A percentile compares a stretch with the other conserved stretches of the same genome.
Conservation (phyloP, 2,113 vertebrate genomes). For the Rostratula benghalensis region DNA sequence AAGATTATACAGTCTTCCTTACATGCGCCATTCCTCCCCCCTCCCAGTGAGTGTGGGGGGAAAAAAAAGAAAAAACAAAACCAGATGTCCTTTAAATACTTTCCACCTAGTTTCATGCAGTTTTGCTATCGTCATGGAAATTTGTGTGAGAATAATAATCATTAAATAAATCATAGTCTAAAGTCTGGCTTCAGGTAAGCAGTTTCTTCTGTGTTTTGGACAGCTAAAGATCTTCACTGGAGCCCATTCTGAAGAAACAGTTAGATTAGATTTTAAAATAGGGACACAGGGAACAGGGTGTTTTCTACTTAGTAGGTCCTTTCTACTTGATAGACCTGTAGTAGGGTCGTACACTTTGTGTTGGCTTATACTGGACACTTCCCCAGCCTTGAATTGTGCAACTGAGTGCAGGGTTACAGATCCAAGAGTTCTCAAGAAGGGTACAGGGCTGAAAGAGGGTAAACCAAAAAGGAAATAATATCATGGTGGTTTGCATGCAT, state of each 20-base stretch:
- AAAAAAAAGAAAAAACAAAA: conserved; percentile 2
- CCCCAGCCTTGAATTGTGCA: background rate
- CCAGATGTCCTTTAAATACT: conserved; percentile 37
- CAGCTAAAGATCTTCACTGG: background rate
- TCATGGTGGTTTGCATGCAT: background rate
- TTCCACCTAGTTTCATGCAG: background rate
- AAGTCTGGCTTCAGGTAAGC: background rate
- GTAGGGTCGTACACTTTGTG: background rate
- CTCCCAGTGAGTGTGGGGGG: background rate
- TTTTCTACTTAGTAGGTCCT: background rate
- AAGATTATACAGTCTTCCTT: background rate
- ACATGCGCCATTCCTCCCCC: background rate
- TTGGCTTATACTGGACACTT: background rate
- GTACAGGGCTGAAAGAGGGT: background rate
- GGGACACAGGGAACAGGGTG: background rate
- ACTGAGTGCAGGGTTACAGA: background rate
- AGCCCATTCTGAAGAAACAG: background rate
- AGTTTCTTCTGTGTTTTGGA: background rate
- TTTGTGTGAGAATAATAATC: background rate
- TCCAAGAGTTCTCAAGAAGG: background rate
- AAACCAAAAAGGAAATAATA: background rate
- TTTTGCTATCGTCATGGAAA: conserved; percentile 22
- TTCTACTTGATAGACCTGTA: background rate
- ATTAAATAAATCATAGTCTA: background rate
- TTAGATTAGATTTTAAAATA: background rate